phyloP scores from a whole-genome alignment of 1,140 invertebrate species.

The Zaprionus tsacasi region DNA sequence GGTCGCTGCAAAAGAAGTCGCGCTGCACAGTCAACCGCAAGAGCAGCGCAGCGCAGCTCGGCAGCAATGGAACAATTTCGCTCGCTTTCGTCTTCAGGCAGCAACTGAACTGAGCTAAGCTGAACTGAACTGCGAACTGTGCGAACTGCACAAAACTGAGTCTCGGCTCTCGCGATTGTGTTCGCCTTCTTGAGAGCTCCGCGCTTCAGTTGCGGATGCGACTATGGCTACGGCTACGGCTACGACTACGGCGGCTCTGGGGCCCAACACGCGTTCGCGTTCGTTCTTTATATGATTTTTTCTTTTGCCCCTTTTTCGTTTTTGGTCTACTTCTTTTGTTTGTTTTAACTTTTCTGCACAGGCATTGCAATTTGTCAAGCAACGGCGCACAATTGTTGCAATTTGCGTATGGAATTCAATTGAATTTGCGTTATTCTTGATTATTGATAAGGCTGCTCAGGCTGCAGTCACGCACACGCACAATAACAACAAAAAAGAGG shows the following conservation, averaged over 20 bases:
- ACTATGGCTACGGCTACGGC: background rate
- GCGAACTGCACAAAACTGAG: slow-evolving; percentile 19
- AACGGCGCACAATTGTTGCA: background rate
- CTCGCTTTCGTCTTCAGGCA: slow-evolving; percentile 18
- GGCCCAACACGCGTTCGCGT: slow-evolving; percentile 32
- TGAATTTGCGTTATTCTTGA: slow-evolving; percentile 11
- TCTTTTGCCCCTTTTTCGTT: background rate
- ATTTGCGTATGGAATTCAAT: background rate
- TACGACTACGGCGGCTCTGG: slow-evolving; percentile 5
- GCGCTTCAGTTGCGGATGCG: slow-evolving; percentile 34
- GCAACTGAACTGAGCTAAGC: slow-evolving; percentile 7
- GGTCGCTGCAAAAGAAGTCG: slow-evolving; percentile 18
- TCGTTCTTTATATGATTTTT: slow-evolving; percentile 19
- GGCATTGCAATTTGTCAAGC: slow-evolving; percentile 19
- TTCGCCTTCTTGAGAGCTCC: slow-evolving; percentile 12
- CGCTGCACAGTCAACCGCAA: background rate
- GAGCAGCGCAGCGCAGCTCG: slow-evolving; percentile 2
- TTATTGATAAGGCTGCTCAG: slow-evolving; percentile 15
- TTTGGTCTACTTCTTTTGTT: slow-evolving; percentile 46
- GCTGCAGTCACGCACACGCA: slow-evolving; percentile 43
- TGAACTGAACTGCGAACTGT: slow-evolving; percentile 6
- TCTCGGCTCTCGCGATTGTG: slow-evolving; percentile 7
- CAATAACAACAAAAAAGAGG: slow-evolving; percentile 49
- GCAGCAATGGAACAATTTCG: too few relatives aligned
- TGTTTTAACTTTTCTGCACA: slow-evolving; percentile 45